phyloP scores from a whole-genome alignment of 2,888 invertebrate species.

The Mactromeris polynyma region DNA sequence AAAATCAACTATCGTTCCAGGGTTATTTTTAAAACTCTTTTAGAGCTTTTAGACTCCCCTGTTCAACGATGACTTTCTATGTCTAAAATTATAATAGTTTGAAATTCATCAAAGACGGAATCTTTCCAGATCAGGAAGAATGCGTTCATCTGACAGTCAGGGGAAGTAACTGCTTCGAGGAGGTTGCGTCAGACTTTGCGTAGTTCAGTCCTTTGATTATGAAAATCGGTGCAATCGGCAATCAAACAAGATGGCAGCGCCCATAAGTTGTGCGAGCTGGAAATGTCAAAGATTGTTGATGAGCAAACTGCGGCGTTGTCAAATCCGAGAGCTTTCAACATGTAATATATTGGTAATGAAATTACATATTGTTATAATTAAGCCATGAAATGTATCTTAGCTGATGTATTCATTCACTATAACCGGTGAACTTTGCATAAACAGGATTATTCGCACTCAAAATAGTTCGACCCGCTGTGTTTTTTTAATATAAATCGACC shows the following conservation, averaged over 20 bases:
- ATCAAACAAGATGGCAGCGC: background rate
- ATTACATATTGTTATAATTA: background rate
- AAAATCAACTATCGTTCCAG: too few species aligned
- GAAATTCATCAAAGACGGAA: too few species aligned
- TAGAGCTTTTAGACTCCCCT: too few species aligned
- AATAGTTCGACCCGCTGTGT: background rate
- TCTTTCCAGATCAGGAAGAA: too few species aligned
- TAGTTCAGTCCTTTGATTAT: constrained; percentile 9
- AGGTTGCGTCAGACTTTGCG: too few species aligned
- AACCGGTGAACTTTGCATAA: background rate
- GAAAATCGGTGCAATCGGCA: background rate
- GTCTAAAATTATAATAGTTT: too few species aligned
- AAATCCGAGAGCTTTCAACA: background rate
- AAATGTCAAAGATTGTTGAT: background rate
- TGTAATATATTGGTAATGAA: background rate
- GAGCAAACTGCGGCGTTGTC: background rate
- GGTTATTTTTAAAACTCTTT: too few species aligned
- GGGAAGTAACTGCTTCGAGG: too few species aligned
- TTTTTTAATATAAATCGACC: too few species aligned
- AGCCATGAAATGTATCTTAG: background rate
- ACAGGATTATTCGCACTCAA: background rate
- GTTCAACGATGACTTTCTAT: too few species aligned
- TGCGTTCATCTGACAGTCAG: too few species aligned
- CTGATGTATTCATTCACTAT: background rate
- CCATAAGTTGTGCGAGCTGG: background rate